Base-by-base conservation (phyloP, 2,888 invertebrate species). In the Eugnorisma glareosa region DNA sequence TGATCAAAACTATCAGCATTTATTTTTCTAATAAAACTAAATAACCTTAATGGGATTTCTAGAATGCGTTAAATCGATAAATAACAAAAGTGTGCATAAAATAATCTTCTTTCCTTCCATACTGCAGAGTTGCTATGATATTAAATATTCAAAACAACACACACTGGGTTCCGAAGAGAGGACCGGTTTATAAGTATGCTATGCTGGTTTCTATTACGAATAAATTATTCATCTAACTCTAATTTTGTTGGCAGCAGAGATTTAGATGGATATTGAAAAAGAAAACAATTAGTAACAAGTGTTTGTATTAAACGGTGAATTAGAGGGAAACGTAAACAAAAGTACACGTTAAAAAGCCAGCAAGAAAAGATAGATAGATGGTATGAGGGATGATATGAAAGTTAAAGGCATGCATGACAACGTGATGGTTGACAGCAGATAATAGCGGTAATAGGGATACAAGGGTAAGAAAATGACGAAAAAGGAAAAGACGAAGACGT, bases 111-210 rank as follows among this genome's bases (percentile, higher is more conserved):
- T 24, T 18, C 31, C 7, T 43, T 51, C 18, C 18, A 28, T 66
- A 43, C 24, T 37, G n/a, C 28, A 66, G 31, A 57, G 67, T 82
- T 76, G 40, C 21, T 68, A 68, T 82, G 54, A 48, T 28, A 67
- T 51, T 35, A 54, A 67, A n/a, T 64, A 48, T 76, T 77, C 35
- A 21, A 28, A 24, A 28, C 28, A 57, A 57, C 57, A 71, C 37
- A 48, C 48, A 24, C 11, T 48, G 73, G 5, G 57, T 51, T 75
- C 11, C 24, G 45, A 79, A 48, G 71, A 64, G 15, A n/a, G 21
- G n/a, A 79, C 79, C 79, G 51, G 86, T 75, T 71, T 35, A 21
- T 54, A 73, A 63, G 21, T 79, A n/a, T 61, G 63, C n/a, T 79
- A n/a, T 61, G 63, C n/a, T 73, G 73, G 57, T 67, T 64, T 51